phyloP scores from a whole-genome alignment of 1,140 invertebrate genomes.

The Pseudomyrmex flavicornis region DNA sequence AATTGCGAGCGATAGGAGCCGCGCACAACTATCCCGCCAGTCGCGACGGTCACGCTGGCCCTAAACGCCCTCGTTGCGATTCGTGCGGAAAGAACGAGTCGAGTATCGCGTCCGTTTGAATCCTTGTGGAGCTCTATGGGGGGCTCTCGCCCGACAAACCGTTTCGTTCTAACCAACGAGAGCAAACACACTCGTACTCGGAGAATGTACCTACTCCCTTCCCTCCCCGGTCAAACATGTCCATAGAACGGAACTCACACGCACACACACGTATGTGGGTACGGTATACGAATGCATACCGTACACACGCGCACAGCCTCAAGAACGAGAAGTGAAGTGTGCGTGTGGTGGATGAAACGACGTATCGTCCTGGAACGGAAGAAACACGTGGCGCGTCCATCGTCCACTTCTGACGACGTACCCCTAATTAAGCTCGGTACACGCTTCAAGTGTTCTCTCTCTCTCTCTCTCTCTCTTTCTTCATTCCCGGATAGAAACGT shows the following conservation, averaged over 20 bases:
- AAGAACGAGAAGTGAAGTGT: constrained; percentile 50
- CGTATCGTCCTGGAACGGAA: constrained; percentile 39
- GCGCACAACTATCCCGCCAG: not conserved
- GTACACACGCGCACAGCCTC: constrained; percentile 25
- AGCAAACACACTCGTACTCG: constrained; percentile 65
- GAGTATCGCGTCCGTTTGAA: constrained; percentile 45
- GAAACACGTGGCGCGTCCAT: constrained; percentile 67
- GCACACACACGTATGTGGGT: not conserved
- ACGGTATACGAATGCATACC: not conserved
- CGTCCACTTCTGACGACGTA: constrained; percentile 59
- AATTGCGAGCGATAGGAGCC: constrained; percentile 41
- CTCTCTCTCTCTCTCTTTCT: not conserved
- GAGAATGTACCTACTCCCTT: constrained; percentile 29
- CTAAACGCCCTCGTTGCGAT: constrained; percentile 54
- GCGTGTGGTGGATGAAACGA: constrained; percentile 25
- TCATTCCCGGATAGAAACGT: constrained; percentile 11
- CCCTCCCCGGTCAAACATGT: constrained; percentile 22
- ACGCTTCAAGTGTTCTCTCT: constrained; percentile 65
- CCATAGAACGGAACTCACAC: constrained; percentile 12
- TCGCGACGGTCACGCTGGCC: not conserved
- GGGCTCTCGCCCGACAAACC: constrained; percentile 43
- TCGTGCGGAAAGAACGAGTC: constrained; percentile 49
- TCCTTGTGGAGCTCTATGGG: constrained; percentile 14
- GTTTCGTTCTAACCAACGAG: constrained; percentile 61
- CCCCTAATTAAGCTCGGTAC: constrained; percentile 73